Evolutionary conservation across 2,888 invertebrate species (phyloP), one percentile per base, ranked within the genome.

Genomic region (Drosophila prostipennis): DNA sequence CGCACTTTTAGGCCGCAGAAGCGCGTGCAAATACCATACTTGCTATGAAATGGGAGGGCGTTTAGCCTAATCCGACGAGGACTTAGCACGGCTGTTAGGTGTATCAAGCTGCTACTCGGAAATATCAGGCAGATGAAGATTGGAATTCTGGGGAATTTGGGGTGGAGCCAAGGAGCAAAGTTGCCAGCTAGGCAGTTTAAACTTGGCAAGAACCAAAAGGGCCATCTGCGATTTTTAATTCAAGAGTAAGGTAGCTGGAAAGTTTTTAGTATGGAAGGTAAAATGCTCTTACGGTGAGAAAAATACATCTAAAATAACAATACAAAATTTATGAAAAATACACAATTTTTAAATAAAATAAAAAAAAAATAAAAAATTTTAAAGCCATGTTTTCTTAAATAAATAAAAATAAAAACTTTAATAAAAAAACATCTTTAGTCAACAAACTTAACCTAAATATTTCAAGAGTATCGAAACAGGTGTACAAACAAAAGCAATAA

Each of bases 141-240:
- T 32, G 26, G 14, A 13, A 11, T 13, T n/a, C 16, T n/a, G 34
- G 19, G 34, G 43, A 42, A 32, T 43, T 45, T 76, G 77, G 59
- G 54, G 19, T 36, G 64, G 14, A 26, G 32, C 46, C 46, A 36
- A 26, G 52, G 32, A 54, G 48, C 63, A 63, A 54, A 53, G 39
- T 53, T 65, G 67, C 54, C 36, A 40, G 51, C 55, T 43, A 48
- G 65, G 76, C 80, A 69, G 57, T 71, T 82, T 82, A 79, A 79
- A 49, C 52, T 36, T 49, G 64, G 23, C 49, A 32, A 43, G 37
- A 34, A 3, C 36, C 46, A 54, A 72, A 39, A 16, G 53, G 43
- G 61, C 71, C 80, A 80, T 68, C 79, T 83, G 78, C 72, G 77
- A 71, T 65, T 80, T 80, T 80, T 73, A 84, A 76, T 80, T 72